A percentile compares a stretch with the other conserved stretches of the same genome.
Evolutionary conservation across 2,888 invertebrate species (phyloP).

Genomic region (Rutpela maculata): DNA sequence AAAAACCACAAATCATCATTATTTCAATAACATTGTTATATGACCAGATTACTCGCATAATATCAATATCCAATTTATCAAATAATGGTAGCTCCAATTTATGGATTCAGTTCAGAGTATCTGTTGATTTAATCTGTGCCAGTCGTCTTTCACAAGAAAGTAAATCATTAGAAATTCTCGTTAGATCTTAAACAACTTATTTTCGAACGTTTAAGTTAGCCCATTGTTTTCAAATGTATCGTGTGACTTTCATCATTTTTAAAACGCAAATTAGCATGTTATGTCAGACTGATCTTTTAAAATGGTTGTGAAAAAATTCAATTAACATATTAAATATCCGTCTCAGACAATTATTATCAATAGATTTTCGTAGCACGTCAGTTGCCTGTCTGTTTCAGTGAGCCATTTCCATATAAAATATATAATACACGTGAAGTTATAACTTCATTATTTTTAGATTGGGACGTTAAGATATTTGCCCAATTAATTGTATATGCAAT

Average conservation of each 20-base stretch:
- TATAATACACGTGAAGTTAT: neutral
- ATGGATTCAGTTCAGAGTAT: constrained; percentile 25
- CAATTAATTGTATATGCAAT: neutral
- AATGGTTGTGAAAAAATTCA: neutral
- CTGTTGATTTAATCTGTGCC: neutral
- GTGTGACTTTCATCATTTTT: neutral
- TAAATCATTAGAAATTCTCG: neutral
- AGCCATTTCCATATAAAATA: neutral
- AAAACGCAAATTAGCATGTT: neutral
- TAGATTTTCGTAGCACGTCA: too few species aligned
- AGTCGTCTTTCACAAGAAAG: neutral
- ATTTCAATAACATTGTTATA: constrained; percentile 35
- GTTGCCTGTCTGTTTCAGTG: neutral
- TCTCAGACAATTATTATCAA: neutral
- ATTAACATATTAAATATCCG: neutral
- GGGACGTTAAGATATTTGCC: neutral
- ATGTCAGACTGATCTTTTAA: neutral
- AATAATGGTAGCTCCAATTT: constrained; percentile 33
- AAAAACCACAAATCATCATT: constrained; percentile 44
- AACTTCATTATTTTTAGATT: neutral
- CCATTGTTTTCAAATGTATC: neutral
- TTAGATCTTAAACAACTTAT: neutral
- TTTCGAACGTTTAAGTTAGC: neutral
- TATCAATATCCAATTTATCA: constrained; percentile 41
- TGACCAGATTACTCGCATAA: constrained; percentile 13